Conservation (phyloP, 2,888 invertebrate species). For the Leucoptera coffeella region DNA sequence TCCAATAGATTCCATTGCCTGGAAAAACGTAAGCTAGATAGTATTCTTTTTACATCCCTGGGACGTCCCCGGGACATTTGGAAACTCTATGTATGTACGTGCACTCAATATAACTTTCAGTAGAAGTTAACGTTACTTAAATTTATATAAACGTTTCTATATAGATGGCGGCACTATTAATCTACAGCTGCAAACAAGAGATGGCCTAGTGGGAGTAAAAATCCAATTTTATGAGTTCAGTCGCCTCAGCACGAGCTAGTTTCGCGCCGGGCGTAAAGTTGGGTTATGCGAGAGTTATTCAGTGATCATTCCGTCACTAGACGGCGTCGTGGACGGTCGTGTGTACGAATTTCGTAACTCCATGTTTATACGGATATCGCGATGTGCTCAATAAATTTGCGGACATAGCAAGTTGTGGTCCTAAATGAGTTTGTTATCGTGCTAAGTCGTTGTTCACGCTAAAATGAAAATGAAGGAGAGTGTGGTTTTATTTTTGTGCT, state of each 20-base stretch:
- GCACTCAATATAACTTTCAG: no score
- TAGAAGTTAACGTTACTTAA: no score
- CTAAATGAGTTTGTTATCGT: constrained; percentile 8
- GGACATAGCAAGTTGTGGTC: constrained; percentile 33
- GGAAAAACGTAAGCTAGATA: no score
- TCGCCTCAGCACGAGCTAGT: constrained; percentile 42
- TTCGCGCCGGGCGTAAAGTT: constrained; percentile 14
- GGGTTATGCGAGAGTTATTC: no score
- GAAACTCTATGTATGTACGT: no score
- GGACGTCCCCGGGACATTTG: no score
- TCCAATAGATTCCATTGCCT: no score
- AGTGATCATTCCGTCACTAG: no score
- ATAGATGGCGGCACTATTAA: constrained; percentile 7
- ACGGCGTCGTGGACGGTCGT: no score
- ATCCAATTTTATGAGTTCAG: constrained; percentile 35
- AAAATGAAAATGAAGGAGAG: constrained; percentile 23
- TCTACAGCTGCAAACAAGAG: constrained; percentile 4
- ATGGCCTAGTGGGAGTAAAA: neutral
- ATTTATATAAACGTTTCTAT: no score
- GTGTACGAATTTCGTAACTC: constrained; percentile 6
- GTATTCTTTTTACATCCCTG: no score
- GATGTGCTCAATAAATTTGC: constrained; percentile 36
- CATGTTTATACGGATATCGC: constrained; percentile 26
- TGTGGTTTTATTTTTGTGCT: constrained; percentile 37
- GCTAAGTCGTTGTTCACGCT: constrained; percentile 17